Percentiles rank a stretch among this genome's conserved stretches.
These are phyloP conservation scores for Xiphorhynchus elegans DNA, from an alignment of 2,113 vertebrate species.

Conservation along the genomic window DNA sequence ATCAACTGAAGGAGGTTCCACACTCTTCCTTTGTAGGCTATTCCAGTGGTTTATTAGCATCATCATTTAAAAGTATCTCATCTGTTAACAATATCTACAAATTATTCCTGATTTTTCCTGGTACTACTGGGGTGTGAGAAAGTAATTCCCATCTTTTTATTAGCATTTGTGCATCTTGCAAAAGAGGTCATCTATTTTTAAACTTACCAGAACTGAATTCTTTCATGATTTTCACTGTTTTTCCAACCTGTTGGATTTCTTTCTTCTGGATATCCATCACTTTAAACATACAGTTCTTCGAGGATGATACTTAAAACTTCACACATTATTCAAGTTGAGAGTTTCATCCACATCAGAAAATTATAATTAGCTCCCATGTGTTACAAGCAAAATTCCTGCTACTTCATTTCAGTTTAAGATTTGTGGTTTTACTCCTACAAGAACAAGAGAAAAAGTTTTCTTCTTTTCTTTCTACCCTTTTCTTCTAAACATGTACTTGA, in stretches of 20 bases:
- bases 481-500: neutral
- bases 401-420: neutral
- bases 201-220: neutral
- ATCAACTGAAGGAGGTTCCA: neutral
- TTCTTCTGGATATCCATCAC: neutral
- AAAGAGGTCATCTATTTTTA: neutral
- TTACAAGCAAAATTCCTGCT: neutral
- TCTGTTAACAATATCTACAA: neutral
- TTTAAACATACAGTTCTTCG: neutral
- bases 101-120: neutral
- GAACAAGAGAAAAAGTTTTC: neutral
- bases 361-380: neutral
- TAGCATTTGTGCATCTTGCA: neutral
- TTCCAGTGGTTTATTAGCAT: neutral
- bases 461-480: neutral
- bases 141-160: neutral
- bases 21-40: neutral
- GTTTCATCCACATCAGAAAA: neutral
- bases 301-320: neutral
- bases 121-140: neutral
- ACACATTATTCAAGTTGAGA: neutral
- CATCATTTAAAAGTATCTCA: neutral
- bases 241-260: neutral
- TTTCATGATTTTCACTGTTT: neutral
- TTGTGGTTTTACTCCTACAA: neutral